Conservation (phyloP, 1,140 invertebrate genomes). For the Drosophila ercepeae region DNA sequence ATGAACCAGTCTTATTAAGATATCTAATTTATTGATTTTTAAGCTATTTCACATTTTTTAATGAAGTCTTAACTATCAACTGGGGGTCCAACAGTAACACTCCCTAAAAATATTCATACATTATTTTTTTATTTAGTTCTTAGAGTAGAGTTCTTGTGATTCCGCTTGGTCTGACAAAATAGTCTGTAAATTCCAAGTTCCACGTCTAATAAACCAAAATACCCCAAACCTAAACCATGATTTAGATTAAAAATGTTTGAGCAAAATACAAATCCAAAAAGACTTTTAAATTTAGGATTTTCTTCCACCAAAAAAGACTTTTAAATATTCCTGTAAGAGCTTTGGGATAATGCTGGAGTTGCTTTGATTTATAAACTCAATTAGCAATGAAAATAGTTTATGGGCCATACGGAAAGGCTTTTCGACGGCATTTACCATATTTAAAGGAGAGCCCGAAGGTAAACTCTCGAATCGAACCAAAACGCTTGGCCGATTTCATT, state of each 20-base stretch:
- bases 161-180: too few species aligned
- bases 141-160: too few species aligned
- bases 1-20: not conserved
- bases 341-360: not conserved
- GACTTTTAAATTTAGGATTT: too few species aligned
- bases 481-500: constrained; percentile 20
- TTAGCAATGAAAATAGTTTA: constrained; percentile 15
- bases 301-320: too few species aligned
- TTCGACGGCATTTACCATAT: not conserved
- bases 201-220: constrained; percentile 20
- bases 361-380: not conserved
- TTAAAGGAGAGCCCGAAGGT: not conserved
- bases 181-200: constrained; percentile 10
- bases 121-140: not conserved
- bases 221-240: too few species aligned
- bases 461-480: not conserved
- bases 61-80: not conserved
- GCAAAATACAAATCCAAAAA: too few species aligned
- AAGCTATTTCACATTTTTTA: not conserved
- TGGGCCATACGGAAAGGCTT: constrained; percentile 3
- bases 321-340: not conserved
- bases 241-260: not conserved
- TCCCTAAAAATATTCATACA: not conserved
- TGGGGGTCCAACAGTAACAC: not conserved
- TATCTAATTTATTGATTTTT: not conserved